Evolutionary conservation across 2,888 invertebrate species (phyloP).

Genomic region (Cabera pusaria): DNA sequence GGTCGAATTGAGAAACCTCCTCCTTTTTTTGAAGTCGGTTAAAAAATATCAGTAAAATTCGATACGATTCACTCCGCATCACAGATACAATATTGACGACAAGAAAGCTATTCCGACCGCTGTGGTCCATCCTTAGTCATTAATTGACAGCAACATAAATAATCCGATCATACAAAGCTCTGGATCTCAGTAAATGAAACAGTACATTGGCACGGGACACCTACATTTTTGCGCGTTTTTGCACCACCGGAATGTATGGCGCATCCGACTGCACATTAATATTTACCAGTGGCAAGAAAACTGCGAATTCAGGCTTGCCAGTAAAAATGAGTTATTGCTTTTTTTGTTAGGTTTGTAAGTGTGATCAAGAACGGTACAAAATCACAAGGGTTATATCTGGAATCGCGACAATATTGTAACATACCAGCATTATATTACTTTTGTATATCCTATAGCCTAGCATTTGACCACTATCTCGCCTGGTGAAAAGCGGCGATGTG

Average conservation of each 20-base stretch:
- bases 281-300: constrained; percentile 21
- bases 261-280: constrained; percentile 20
- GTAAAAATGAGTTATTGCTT: constrained; percentile 15
- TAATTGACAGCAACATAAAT: constrained; percentile 21
- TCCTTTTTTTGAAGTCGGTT: neutral
- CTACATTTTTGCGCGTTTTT: constrained; percentile 19
- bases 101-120: constrained; percentile 2
- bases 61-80: too few species aligned
- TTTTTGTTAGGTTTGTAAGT: constrained; percentile 11
- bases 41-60: neutral
- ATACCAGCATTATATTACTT: too few species aligned
- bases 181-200: constrained; percentile 9
- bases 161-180: constrained; percentile 17
- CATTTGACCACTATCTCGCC: too few species aligned
- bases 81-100: too few species aligned
- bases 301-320: constrained; percentile 16
- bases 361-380: too few species aligned
- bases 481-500: too few species aligned
- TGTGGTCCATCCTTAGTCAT: constrained; percentile 8
- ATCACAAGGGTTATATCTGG: too few species aligned
- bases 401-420: too few species aligned
- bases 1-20: neutral
- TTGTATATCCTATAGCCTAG: too few species aligned
- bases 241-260: constrained; percentile 10
- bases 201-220: constrained; percentile 12